Percentiles rank a stretch among this genome's conserved stretches.
Evolutionary conservation across 2,888 invertebrate genomes (phyloP).

Genomic region (Temnothorax rugatulus): DNA sequence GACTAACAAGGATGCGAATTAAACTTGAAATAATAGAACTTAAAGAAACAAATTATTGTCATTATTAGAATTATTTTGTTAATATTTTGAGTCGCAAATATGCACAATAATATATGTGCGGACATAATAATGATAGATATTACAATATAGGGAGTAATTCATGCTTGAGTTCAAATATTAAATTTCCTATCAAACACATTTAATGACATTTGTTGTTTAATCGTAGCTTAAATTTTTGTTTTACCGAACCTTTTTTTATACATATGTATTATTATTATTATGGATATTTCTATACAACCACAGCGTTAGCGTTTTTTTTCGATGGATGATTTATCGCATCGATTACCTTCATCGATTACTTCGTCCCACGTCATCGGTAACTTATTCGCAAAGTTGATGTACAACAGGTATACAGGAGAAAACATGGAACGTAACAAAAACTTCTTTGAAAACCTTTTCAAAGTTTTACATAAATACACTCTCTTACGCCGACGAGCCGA

Average conservation of each 20-base stretch:
- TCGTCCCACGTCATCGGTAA: constrained; percentile 23
- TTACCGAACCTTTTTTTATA: neutral
- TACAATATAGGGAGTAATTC: neutral
- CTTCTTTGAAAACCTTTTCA: constrained; percentile 49
- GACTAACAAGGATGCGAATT: no score
- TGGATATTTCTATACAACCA: neutral
- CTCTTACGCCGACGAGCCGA: constrained; percentile 17
- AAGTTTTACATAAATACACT: constrained; percentile 49
- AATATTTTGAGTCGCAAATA: neutral
- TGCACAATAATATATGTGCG: neutral
- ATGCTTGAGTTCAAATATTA: neutral
- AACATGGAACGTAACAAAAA: constrained; percentile 35
- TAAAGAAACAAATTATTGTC: neutral
- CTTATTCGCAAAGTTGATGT: constrained; percentile 32
- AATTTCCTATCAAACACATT: neutral
- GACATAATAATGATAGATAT: neutral
- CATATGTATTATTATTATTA: neutral
- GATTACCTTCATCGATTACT: constrained; percentile 7
- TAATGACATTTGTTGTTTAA: neutral
- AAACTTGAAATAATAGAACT: neutral
- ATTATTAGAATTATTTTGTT: neutral
- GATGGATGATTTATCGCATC: constrained; percentile 15
- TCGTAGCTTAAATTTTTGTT: neutral
- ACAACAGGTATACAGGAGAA: constrained; percentile 16
- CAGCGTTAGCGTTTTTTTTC: neutral